Conservation (phyloP, 2,797 vertebrate genomes). For the Allobates femoralis region DNA sequence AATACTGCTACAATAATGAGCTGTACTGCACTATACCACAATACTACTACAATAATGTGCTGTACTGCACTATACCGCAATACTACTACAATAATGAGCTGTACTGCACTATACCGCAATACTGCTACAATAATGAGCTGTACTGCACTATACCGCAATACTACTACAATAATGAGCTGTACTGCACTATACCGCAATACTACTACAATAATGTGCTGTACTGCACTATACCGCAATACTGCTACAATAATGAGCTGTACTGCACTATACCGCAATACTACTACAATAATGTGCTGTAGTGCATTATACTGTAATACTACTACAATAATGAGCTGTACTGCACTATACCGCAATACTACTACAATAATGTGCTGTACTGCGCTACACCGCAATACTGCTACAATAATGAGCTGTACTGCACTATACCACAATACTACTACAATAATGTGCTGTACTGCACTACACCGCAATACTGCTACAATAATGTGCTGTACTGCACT, state of each 20-base stretch:
- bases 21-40: background rate
- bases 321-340: too few species aligned
- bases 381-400: too few species aligned
- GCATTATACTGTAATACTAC: too few species aligned
- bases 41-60: background rate
- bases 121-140: background rate
- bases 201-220: too few species aligned
- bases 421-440: too few species aligned
- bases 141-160: background rate
- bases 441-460: too few species aligned
- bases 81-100: background rate
- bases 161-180: too few species aligned
- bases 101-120: background rate
- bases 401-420: too few species aligned
- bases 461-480: background rate
- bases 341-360: too few species aligned
- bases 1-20: background rate
- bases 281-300: background rate
- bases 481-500: background rate
- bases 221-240: background rate
- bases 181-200: background rate
- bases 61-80: background rate
- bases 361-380: too few species aligned
- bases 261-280: background rate
- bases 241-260: background rate